Evolutionary conservation across 2,888 invertebrate species (phyloP), one percentile per base, ranked within the genome.

Genomic region (Spisula subtruncata): DNA sequence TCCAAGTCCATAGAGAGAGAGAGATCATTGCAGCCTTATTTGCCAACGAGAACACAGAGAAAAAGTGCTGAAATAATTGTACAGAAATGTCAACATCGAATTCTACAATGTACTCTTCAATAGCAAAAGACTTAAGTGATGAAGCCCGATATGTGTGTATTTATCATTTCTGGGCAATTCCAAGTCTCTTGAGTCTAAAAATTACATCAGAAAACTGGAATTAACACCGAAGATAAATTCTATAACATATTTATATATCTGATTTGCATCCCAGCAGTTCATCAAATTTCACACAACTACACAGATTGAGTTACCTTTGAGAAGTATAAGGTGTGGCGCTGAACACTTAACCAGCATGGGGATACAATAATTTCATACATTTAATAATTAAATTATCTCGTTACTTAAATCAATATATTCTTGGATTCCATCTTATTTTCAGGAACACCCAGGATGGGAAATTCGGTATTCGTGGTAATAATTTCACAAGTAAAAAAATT

Each of bases 361-460:
- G 60, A 66, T n/a, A 66, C 25, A 6, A 12, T 66, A 66, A 66
- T 66, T 25, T n/a, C n/a, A 66, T 10, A 66, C 60, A 66, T 66
- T n/a, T n/a, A 66, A n/a, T 66, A 66, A 66, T 66, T 10, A 66
- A 66, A 66, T 66, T 25, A 66, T 25, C 60, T n/a, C 25, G n/a
- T 66, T 66, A 25, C 60, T 41, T 41, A 66, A 25, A 25, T 66
- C 25, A 66, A 66, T 25, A 25, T 25, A 66, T 25, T 12, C n/a
- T 25, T 66, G n/a, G 60, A 66, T 25, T 66, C n/a, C 10, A 66
- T 66, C 25, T 25, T 25, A 66, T 66, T 60, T 25, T 25, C n/a
- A 66, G n/a, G 60, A 66, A 25, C 60, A 66, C n/a, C 25, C 60
- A n/a, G 10, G 60, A 66, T 25, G n/a, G 25, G 8, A 16, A 16